A percentile compares a stretch with the other conserved stretches of the same genome.
Evolutionary conservation across 2,797 vertebrate genomes (phyloP).

Genomic region (Sebastes trivittatus): DNA sequence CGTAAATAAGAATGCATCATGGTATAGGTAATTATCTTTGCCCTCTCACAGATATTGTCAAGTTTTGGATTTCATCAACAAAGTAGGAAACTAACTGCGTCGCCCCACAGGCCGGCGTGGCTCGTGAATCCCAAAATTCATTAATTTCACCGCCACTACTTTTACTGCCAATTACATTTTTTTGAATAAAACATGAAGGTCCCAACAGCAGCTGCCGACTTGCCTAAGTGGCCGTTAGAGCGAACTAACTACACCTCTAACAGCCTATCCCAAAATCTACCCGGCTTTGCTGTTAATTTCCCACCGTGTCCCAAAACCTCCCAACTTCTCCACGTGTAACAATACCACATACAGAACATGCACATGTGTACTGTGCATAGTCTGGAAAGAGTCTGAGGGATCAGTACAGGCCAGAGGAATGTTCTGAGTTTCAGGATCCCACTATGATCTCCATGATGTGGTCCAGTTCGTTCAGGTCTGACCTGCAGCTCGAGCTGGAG

Average conservation of each 20-base stretch:
- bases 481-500: constrained; percentile 87
- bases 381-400: constrained; percentile 68
- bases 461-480: constrained; percentile 95
- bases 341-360: constrained; percentile 68
- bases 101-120: not conserved
- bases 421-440: constrained; percentile 85
- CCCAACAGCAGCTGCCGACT: constrained; percentile 35
- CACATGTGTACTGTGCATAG: constrained; percentile 69
- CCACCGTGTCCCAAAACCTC: constrained; percentile 64
- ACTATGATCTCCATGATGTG: constrained; percentile 97
- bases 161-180: constrained; percentile 15
- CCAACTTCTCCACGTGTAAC: constrained; percentile 62
- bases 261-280: constrained; percentile 23
- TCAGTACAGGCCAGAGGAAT: constrained; percentile 49
- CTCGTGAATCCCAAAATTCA: constrained; percentile 22
- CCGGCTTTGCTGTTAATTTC: constrained; percentile 56
- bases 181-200: constrained; percentile 20
- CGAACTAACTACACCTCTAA: constrained; percentile 5
- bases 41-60: constrained; percentile 58
- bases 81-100: constrained; percentile 68
- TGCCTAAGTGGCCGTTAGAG: constrained; percentile 13
- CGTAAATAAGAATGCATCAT: constrained; percentile 74
- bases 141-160: not conserved
- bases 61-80: constrained; percentile 60
- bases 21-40: constrained; percentile 78